Conservation (phyloP, 1,140 invertebrate genomes). For the Drosophila pallidifrons region DNA sequence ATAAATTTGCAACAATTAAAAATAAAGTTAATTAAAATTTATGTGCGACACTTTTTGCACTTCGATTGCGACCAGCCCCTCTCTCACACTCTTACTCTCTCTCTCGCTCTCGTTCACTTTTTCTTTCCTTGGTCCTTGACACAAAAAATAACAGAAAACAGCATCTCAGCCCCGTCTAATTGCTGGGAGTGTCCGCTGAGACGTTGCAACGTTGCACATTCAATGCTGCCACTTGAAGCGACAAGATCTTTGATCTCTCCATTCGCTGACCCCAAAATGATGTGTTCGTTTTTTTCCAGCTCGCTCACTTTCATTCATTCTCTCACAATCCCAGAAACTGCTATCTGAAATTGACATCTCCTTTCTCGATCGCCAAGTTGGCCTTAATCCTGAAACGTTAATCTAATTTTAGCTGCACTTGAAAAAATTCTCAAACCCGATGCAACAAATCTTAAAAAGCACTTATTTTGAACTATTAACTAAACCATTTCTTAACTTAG, state of each 20-base stretch:
- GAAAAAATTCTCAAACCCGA: no score
- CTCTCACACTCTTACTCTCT: background rate
- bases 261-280: slow-evolving; percentile 17
- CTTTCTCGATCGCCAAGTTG: background rate
- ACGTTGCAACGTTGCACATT: slow-evolving; percentile 26
- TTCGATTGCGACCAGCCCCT: slow-evolving; percentile 45
- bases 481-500: no score
- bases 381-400: background rate
- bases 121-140: background rate
- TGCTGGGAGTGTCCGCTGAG: slow-evolving; percentile 71
- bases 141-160: slow-evolving; percentile 26
- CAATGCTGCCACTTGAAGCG: slow-evolving; percentile 47
- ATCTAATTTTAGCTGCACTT: background rate
- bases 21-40: slow-evolving; percentile 84
- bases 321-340: background rate
- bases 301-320: slow-evolving; percentile 2
- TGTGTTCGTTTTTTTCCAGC: background rate
- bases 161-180: slow-evolving; percentile 62
- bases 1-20: slow-evolving; percentile 84
- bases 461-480: no score
- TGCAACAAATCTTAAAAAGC: no score
- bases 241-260: slow-evolving; percentile 54
- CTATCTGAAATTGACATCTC: background rate
- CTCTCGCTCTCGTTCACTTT: no score
- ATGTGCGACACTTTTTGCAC: slow-evolving; percentile 79